Base-by-base conservation (phyloP, 2,888 invertebrate genomes). In the Xanthia togata region DNA sequence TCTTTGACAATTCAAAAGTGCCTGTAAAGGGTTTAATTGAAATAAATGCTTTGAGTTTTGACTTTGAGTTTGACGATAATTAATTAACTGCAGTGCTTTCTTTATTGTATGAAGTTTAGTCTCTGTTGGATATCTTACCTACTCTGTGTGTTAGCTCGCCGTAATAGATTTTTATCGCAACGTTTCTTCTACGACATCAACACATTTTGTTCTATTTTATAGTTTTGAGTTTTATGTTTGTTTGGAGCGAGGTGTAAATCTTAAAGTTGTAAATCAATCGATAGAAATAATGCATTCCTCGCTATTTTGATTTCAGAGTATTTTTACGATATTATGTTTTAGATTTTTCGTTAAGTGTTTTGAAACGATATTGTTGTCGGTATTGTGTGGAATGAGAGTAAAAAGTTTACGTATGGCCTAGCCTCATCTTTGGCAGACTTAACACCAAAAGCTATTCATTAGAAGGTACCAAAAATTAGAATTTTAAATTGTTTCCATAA, bases 241-340 rank as follows among this genome's bases (percentile, higher is more conserved):
- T 79, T 80, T 69, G 65, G 53, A 85, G 31, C 73, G 68, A 71
- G 70, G 53, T 81, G 62, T 87, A 87, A 88, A 87, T 87, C 85
- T 80, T 57, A 8, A 23, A 63, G 70, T 73, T 75, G 67, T 88
- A 87, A 88, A 88, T 88, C 88, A 88, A 88, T 88, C 81, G 64
- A 79, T 81, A 64, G 63, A 76, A 79, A 83, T 83, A 82, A 87
- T 83, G 83, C 81, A 74, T 82, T 62, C 57, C n/a, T 35, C 20
- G 71, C 76, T 71, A 64, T 79, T 83, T 83, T 60, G 65, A 69
- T 53, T 73, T 67, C 20, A 11, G 4, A 31, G 20, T 71, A 68
- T 75, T 78, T 71, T 79, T 73, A 74, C 72, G 76, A 81, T 60
- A 62, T 77, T n/a, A 73, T 76, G 67, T 68, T 76, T 78, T n/a